These are phyloP conservation scores for Reinhardtius hippoglossoides DNA, from an alignment of 2,113 vertebrate species.

Conservation along the genomic window DNA sequence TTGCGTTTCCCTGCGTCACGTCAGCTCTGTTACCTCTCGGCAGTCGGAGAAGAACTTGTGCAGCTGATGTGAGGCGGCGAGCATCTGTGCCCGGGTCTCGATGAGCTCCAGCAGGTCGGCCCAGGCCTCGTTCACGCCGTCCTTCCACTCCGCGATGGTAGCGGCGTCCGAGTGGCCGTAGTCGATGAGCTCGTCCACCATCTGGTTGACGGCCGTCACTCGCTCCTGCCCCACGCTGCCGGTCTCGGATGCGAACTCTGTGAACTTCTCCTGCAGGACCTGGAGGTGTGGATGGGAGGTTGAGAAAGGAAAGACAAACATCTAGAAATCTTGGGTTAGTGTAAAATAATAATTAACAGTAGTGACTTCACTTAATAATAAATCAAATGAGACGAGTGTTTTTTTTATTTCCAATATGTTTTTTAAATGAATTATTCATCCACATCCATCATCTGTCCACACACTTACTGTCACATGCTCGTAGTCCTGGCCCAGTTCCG, in stretches of 20 bases:
- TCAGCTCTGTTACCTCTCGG: slow-evolving; percentile 80
- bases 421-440: slow-evolving; percentile 14
- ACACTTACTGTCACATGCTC: slow-evolving; percentile 93
- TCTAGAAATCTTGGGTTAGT: not conserved
- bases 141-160: slow-evolving; percentile 97
- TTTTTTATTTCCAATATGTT: not conserved
- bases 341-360: not conserved
- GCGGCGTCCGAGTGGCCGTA: slow-evolving; percentile 92
- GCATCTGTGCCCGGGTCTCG: slow-evolving; percentile 93
- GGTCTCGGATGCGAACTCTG: slow-evolving; percentile 91
- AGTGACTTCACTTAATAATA: not conserved
- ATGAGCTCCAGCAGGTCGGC: slow-evolving; percentile 95
- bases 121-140: slow-evolving; percentile 95
- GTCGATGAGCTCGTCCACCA: slow-evolving; percentile 97
- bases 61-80: slow-evolving; percentile 92
- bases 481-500: slow-evolving; percentile 94
- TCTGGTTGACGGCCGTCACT: slow-evolving; percentile 92
- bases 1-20: not conserved
- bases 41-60: slow-evolving; percentile 96
- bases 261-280: slow-evolving; percentile 95
- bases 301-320: not conserved
- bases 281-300: slow-evolving; percentile 25
- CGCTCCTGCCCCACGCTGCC: slow-evolving; percentile 90
- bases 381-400: not conserved
- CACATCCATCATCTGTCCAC: not conserved